Percentiles rank a stretch among this genome's conserved stretches.
Evolutionary conservation across 2,113 vertebrate species (phyloP).

Genomic region (Bos indicus): DNA sequence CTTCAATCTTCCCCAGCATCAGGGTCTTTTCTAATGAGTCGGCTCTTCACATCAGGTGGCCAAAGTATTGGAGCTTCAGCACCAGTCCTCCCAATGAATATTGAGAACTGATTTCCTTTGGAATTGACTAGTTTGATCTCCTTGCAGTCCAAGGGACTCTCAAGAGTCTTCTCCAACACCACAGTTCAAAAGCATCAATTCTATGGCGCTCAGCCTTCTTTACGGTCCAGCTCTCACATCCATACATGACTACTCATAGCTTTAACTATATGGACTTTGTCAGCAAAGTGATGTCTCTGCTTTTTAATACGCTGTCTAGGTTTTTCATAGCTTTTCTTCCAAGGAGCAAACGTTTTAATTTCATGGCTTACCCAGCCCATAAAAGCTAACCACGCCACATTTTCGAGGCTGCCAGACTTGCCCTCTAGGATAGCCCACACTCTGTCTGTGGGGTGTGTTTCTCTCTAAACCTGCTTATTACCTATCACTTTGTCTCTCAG

Average conservation of each 20-base stretch:
- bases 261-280: neutral
- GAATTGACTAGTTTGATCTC: neutral
- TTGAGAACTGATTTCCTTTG: neutral
- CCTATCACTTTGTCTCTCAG: neutral
- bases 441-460: neutral
- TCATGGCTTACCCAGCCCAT: neutral
- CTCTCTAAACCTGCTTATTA: neutral
- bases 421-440: neutral
- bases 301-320: neutral
- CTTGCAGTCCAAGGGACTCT: neutral
- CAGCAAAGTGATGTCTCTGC: neutral
- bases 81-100: neutral
- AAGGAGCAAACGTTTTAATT: neutral
- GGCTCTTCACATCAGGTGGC: neutral
- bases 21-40: neutral
- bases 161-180: neutral
- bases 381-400: neutral
- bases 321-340: neutral
- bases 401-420: neutral
- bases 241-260: neutral
- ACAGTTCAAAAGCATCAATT: neutral
- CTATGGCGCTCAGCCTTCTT: neutral
- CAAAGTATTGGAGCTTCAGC: neutral
- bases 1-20: neutral
- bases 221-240: neutral